Evolutionary conservation across 2,888 invertebrate genomes (phyloP).

Genomic region (Himalopsyche kuldschensis): DNA sequence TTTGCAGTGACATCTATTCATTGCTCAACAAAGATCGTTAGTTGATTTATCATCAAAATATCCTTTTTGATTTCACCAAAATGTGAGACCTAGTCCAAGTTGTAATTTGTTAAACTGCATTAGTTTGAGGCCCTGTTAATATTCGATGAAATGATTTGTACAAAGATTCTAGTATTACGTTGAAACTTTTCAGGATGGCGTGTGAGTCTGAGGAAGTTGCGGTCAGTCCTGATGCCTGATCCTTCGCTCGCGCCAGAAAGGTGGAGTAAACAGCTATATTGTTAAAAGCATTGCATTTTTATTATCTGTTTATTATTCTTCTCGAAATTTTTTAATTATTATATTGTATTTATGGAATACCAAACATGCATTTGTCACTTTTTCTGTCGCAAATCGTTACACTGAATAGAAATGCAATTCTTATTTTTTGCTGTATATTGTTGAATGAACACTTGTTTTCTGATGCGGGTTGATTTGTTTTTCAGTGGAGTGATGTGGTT

Average conservation of each 20-base stretch:
- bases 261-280: conserved; percentile 31
- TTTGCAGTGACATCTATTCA: no score
- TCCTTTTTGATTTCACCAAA: no score
- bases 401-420: conserved; percentile 15
- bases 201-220: background rate
- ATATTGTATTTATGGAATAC: background rate
- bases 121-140: background rate
- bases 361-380: no score
- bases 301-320: background rate
- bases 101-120: no score
- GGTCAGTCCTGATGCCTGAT: background rate
- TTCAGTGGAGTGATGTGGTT: conserved; percentile 30
- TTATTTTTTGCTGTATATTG: conserved; percentile 18
- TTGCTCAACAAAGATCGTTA: no score
- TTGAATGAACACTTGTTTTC: conserved; percentile 17
- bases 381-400: background rate
- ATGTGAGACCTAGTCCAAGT: no score
- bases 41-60: no score
- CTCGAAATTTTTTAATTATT: background rate
- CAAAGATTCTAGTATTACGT: conserved; percentile 10
- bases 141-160: background rate
- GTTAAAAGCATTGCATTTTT: conserved; percentile 21
- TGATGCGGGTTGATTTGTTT: conserved; percentile 30
- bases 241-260: conserved; percentile 20
- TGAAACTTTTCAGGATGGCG: conserved; percentile 26